These are phyloP conservation scores for Dasysyrphus albostriatus DNA, from an alignment of 2,888 invertebrate species.

Conservation along the genomic window DNA sequence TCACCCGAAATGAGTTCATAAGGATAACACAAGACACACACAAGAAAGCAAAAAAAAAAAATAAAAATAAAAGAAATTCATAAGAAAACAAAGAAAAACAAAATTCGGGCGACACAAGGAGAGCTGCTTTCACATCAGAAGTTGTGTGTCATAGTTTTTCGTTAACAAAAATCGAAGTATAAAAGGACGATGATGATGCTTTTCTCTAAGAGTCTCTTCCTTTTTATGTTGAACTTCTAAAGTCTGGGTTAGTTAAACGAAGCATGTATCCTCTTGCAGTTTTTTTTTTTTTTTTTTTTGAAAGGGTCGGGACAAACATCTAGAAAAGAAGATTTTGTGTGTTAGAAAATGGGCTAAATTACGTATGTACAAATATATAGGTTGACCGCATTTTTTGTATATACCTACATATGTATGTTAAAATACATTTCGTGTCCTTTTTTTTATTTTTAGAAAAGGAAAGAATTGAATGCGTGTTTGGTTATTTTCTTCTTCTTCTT, in stretches of 20 bases:
- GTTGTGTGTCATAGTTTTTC: constrained; percentile 62
- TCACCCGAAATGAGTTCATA: constrained; percentile 61
- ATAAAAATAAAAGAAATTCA: too few relatives aligned
- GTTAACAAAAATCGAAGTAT: constrained; percentile 41
- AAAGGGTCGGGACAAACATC: constrained; percentile 28
- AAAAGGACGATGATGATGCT: constrained; percentile 29
- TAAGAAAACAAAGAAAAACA: background rate
- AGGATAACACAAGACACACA: constrained; percentile 36
- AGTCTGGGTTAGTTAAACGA: constrained; percentile 70
- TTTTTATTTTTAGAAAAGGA: constrained; percentile 26
- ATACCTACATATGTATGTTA: constrained; percentile 30
- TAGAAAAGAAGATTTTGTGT: constrained; percentile 16
- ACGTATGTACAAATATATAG: constrained; percentile 2
- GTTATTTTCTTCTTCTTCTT: constrained; percentile 8
- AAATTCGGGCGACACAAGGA: constrained; percentile 9
- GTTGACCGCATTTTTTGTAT: constrained; percentile 69
- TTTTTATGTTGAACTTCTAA: constrained; percentile 43
- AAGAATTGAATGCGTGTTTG: constrained; percentile 62
- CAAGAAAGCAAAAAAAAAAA: background rate
- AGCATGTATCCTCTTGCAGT: constrained; percentile 51
- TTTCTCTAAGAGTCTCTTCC: constrained; percentile 7
- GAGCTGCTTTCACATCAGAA: constrained; percentile 20
- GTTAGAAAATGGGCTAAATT: background rate
- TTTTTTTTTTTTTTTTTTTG: constrained; percentile 29
- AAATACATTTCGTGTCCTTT: constrained; percentile 54